phyloP scores from a whole-genome alignment of 2,888 invertebrate species.

The Cosmia pyralina region DNA sequence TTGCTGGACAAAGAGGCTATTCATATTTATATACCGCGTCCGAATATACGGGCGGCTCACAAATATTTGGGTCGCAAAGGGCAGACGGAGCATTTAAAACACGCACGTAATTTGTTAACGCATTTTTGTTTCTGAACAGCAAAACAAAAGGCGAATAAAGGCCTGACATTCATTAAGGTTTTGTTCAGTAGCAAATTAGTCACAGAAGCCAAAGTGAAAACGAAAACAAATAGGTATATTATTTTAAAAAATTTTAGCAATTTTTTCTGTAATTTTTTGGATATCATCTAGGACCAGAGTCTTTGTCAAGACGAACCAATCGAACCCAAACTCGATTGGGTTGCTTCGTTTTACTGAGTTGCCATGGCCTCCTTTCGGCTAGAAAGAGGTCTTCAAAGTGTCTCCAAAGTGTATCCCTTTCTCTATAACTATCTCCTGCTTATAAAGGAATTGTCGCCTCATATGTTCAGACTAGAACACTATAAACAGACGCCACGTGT shows the following conservation, averaged over 20 bases:
- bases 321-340: too few relatives aligned
- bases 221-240: too few relatives aligned
- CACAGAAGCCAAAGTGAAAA: not conserved
- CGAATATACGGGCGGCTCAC: not conserved
- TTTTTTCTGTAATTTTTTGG: too few relatives aligned
- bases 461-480: not conserved
- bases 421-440: not conserved
- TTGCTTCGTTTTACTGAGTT: too few relatives aligned
- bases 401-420: too few relatives aligned
- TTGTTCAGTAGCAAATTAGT: not conserved
- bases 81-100: slow-evolving; percentile 1
- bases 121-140: slow-evolving; percentile 4
- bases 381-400: too few relatives aligned
- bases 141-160: slow-evolving; percentile 15
- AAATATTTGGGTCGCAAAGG: slow-evolving; percentile 31
- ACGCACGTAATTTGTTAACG: not conserved
- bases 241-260: too few relatives aligned
- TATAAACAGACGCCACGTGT: slow-evolving; percentile 38
- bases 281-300: too few relatives aligned
- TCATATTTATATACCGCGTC: not conserved
- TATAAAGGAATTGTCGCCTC: not conserved
- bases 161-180: not conserved
- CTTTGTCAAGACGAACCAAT: too few relatives aligned
- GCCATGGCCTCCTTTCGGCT: too few relatives aligned
- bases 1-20: not conserved